A percentile compares a stretch with the other conserved stretches of the same genome.
phyloP scores from a whole-genome alignment of 1,140 invertebrate species.

The Schlechtendalia chinensis region DNA sequence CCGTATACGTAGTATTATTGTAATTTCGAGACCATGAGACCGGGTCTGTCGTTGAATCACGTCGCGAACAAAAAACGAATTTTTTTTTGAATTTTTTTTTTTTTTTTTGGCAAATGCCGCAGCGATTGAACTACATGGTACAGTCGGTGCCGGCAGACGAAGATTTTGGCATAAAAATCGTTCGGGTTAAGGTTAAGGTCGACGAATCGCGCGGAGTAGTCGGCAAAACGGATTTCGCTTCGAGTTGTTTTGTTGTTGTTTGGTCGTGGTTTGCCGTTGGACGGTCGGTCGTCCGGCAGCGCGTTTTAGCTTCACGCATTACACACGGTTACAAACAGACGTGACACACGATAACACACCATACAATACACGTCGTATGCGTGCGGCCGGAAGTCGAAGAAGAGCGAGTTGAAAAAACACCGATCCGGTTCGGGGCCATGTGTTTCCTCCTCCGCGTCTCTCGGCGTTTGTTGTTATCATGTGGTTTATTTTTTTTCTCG shows the following conservation, averaged over 20 bases:
- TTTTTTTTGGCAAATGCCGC: constrained; percentile 38
- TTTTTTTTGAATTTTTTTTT: no score
- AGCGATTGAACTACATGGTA: not conserved
- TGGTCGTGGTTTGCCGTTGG: no score
- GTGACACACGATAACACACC: no score
- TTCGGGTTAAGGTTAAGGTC: constrained; percentile 27
- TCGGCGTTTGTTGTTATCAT: not conserved
- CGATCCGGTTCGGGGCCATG: not conserved
- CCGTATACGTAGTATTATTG: no score
- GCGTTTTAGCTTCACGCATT: no score
- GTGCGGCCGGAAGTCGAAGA: no score
- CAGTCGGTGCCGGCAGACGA: not conserved
- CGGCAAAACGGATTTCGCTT: not conserved
- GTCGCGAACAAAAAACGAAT: not conserved
- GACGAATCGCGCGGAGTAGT: not conserved
- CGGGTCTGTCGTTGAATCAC: no score
- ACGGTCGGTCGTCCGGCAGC: no score
- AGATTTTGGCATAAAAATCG: constrained; percentile 45
- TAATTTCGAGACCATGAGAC: no score
- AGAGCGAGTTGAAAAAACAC: constrained; percentile 3
- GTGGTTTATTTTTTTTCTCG: no score
- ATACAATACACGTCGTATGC: no score
- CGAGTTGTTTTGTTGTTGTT: not conserved
- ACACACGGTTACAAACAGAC: no score
- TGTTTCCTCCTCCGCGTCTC: not conserved